Percentiles rank a stretch among this genome's conserved stretches.
Conservation (phyloP, 2,797 vertebrate species). For the Mionectes olivaceus region DNA sequence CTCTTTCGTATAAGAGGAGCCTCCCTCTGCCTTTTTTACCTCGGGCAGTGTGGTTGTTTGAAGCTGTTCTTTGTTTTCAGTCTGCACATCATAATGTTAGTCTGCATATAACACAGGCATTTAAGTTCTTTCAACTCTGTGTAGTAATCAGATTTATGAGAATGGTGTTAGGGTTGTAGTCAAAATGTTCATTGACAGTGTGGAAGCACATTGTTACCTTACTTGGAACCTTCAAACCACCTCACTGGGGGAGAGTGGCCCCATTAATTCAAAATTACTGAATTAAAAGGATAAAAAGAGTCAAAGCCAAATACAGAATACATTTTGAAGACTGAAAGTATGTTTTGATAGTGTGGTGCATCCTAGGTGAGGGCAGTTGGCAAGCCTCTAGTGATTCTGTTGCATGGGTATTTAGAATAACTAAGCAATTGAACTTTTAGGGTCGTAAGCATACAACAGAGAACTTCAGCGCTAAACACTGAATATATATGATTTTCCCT, state of each 20-base stretch:
- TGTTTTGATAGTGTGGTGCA: neutral
- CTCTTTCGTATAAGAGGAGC: neutral
- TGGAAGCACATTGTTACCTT: neutral
- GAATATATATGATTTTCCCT: neutral
- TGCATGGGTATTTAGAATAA: neutral
- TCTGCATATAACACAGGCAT: slow-evolving; percentile 4
- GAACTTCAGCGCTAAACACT: neutral
- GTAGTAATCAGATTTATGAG: slow-evolving; percentile 22
- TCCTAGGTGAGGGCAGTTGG: neutral
- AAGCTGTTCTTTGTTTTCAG: slow-evolving; percentile 51
- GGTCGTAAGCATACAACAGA: neutral
- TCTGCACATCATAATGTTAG: slow-evolving; percentile 17
- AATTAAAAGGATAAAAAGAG: neutral
- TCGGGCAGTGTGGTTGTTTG: slow-evolving; percentile 20
- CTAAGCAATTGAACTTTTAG: neutral
- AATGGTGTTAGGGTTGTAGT: neutral
- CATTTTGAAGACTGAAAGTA: neutral
- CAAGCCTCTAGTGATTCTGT: neutral
- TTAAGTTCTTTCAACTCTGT: slow-evolving; percentile 1
- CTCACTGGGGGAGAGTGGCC: neutral
- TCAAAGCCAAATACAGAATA: neutral
- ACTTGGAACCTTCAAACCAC: neutral
- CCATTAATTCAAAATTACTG: neutral
- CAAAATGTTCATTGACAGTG: neutral
- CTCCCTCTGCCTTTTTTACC: slow-evolving; percentile 43